These are phyloP conservation scores for Myrmecophaga tridactyla DNA, from an alignment of 2,113 vertebrate species.

Conservation along the genomic window DNA sequence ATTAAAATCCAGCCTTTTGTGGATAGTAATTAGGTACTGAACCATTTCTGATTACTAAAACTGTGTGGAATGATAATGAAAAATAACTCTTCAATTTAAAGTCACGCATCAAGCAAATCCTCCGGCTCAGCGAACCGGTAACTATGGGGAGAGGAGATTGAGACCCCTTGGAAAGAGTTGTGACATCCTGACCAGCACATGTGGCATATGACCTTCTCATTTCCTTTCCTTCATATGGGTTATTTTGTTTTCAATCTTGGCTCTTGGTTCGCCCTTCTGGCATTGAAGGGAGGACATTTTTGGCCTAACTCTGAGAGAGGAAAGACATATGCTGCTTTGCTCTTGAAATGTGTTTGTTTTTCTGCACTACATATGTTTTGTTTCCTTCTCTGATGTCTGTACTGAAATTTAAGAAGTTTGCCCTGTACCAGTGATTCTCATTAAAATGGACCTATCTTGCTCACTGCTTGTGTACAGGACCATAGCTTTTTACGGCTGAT, in stretches of 20 bases:
- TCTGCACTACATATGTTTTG: constrained; percentile 79
- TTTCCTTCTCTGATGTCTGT: constrained; percentile 74
- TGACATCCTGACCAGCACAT: constrained; percentile 56
- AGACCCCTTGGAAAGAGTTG: neutral
- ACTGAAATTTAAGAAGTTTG: constrained; percentile 81
- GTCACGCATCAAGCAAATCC: neutral
- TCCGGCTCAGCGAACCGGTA: neutral
- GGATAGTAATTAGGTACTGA: neutral
- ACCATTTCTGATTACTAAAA: neutral
- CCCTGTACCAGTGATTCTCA: constrained; percentile 49
- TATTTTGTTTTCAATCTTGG: constrained; percentile 73
- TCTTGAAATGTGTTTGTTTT: constrained; percentile 83
- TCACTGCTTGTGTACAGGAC: constrained; percentile 57
- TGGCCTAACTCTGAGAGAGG: constrained; percentile 73
- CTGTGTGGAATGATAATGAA: neutral
- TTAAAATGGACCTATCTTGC: constrained; percentile 46
- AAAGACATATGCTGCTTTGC: constrained; percentile 68
- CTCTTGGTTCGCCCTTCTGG: constrained; percentile 62
- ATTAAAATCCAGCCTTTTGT: neutral
- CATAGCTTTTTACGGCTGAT: constrained; percentile 43
- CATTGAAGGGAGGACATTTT: constrained; percentile 73
- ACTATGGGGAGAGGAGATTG: neutral
- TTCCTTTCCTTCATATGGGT: constrained; percentile 27
- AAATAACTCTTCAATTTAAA: neutral
- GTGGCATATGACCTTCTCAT: constrained; percentile 62